Evolutionary conservation across 53 echinoderm and acorn worm genomes (phyloP).

Genomic region (Luidia sarsii): DNA sequence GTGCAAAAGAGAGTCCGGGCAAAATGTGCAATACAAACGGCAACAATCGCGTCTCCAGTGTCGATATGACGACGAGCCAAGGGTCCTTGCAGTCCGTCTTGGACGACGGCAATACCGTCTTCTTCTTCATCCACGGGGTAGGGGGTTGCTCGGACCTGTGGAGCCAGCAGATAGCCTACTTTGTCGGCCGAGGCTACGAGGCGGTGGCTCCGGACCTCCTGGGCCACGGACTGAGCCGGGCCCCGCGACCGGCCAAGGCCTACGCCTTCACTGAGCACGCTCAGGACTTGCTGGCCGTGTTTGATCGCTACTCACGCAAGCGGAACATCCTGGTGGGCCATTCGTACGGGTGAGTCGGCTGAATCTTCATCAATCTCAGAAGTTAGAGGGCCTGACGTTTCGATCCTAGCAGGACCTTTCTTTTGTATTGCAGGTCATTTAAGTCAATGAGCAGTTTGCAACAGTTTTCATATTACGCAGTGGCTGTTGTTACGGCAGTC

Average conservation of each 20-base stretch:
- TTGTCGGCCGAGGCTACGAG: conserved; percentile 75
- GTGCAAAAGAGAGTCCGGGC: too few relatives aligned
- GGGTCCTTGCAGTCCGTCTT: conserved; percentile 67
- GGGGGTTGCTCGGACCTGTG: conserved; percentile 87
- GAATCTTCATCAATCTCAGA: too few relatives aligned
- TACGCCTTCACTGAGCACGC: conserved; percentile 83
- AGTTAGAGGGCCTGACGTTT: too few relatives aligned
- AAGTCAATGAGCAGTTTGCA: too few relatives aligned
- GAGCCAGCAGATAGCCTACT: conserved; percentile 81
- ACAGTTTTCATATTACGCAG: too few relatives aligned
- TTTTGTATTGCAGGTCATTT: too few relatives aligned
- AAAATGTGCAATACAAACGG: too few relatives aligned
- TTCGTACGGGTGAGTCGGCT: conserved; percentile 95
- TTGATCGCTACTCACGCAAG: conserved; percentile 83
- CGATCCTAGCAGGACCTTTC: too few relatives aligned
- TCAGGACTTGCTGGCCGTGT: conserved; percentile 75
- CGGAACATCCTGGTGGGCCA: conserved; percentile 93
- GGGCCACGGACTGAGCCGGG: conserved; percentile 91
- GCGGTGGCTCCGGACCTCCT: conserved; percentile 88
- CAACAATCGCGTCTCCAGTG: not conserved
- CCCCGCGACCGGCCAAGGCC: conserved; percentile 71
- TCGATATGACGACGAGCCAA: conserved; percentile 19
- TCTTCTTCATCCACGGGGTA: conserved; percentile 95
- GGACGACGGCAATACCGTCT: conserved; percentile 71
- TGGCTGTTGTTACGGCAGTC: too few relatives aligned